These are phyloP conservation scores for Prietella phreatophila DNA, from an alignment of 2,113 vertebrate genomes.

Conservation along the genomic window DNA sequence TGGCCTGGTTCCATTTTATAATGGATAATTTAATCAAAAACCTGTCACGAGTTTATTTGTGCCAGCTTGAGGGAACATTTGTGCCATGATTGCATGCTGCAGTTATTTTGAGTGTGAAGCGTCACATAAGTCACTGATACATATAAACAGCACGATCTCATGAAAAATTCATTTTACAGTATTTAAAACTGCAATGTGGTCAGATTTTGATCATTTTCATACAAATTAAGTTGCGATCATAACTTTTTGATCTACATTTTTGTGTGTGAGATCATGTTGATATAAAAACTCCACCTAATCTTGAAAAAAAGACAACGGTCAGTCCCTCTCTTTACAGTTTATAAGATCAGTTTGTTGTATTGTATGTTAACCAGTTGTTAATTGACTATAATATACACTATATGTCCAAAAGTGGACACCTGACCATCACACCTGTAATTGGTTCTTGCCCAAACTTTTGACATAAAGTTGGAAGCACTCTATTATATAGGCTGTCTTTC, in stretches of 20 bases:
- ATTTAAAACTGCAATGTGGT: not conserved
- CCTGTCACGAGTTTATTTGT: conserved; percentile 14
- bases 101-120: not conserved
- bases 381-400: not conserved
- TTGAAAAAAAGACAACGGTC: not conserved
- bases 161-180: too few relatives aligned
- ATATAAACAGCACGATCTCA: not conserved
- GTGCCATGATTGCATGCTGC: not conserved
- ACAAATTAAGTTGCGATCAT: not conserved
- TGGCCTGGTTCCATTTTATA: not conserved
- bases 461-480: not conserved
- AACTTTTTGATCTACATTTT: too few relatives aligned
- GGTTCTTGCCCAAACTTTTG: not conserved
- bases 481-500: not conserved
- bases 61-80: not conserved
- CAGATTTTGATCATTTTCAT: not conserved
- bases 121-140: not conserved
- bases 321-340: not conserved
- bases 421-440: not conserved
- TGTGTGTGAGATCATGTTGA: not conserved
- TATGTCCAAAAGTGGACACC: not conserved
- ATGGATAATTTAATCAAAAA: conserved; percentile 2
- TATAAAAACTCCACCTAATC: not conserved
- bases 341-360: not conserved
- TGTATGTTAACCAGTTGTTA: not conserved